Evolutionary conservation across 2,888 invertebrate genomes (phyloP), one percentile per base, ranked within the genome.

Genomic region (Apeira syringaria): DNA sequence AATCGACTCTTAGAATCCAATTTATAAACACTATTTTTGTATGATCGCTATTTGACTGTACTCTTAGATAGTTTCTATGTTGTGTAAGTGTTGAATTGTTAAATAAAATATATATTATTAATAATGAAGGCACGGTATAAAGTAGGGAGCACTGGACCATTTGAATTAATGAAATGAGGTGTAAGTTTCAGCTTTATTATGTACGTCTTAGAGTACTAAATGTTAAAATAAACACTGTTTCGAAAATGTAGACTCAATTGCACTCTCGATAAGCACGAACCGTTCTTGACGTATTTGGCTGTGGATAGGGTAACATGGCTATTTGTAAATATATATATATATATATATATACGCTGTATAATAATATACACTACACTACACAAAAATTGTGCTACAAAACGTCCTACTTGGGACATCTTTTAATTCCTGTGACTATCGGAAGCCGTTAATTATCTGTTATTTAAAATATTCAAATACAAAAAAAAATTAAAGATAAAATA

Each of bases 1-100:
- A n/a, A n/a, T n/a, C n/a, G n/a, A n/a, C n/a, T n/a, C n/a, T n/a
- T n/a, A n/a, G n/a, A n/a, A n/a, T n/a, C n/a, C n/a, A n/a, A n/a
- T 15, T 15, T 12, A 7, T 26, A 15, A 17, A 26, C 31, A 17
- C 39, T 34, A 40, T 40, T 40, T 40, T 40, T 40, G 20, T 20
- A 20, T 20, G 33, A 28, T 28, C 40, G 33, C 41, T 26, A 9
- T 26, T 25, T 38, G 12, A 9, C 3, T 24, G 17, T 18, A 24
- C 15, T 15, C 15, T 8, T 32, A 27, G 5, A 18, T 47, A 27
- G 5, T 25, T 47, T 47, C 32, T 50, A 56, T 51, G 42, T 53
- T 48, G 17, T 45, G 8, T 56, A 52, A 60, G 38, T 54, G 64
- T 63, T 61, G 48, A 60, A 39, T 60, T 60, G 63, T 27, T 48